Percentiles rank a stretch among this genome's conserved stretches.
Conservation (phyloP, 2,888 invertebrate species). For the Silvanus unidentatus region DNA sequence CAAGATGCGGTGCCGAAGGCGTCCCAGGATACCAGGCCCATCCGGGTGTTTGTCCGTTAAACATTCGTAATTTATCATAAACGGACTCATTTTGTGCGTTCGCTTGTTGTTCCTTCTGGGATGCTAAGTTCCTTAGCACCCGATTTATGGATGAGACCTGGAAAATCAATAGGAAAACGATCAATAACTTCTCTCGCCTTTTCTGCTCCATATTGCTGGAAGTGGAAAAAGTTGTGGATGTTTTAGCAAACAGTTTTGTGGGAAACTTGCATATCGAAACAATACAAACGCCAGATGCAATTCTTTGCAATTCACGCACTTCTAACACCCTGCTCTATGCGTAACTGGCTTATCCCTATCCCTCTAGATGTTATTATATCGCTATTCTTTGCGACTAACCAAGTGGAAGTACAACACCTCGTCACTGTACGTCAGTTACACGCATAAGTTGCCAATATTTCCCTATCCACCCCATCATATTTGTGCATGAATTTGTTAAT, state of each 20-base stretch:
- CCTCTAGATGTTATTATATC: constrained; percentile 41
- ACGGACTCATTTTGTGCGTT: constrained; percentile 80
- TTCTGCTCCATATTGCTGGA: too few species aligned
- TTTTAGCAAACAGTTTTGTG: constrained; percentile 28
- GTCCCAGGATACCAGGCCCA: constrained; percentile 86
- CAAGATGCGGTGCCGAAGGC: constrained; percentile 62
- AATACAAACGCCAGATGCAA: constrained; percentile 45
- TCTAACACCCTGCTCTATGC: constrained; percentile 22
- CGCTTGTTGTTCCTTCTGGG: constrained; percentile 91
- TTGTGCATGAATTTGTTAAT: too few species aligned
- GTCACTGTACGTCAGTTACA: constrained; percentile 41
- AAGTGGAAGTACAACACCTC: constrained; percentile 47
- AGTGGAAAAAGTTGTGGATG: too few species aligned
- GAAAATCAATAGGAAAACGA: constrained; percentile 25
- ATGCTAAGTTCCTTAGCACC: constrained; percentile 90
- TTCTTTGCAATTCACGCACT: constrained; percentile 32
- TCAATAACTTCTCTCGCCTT: too few species aligned
- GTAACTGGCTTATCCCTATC: constrained; percentile 44
- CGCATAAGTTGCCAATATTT: constrained; percentile 22
- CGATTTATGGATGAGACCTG: constrained; percentile 98
- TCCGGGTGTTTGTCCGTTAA: constrained; percentile 83
- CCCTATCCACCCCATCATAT: constrained; percentile 4
- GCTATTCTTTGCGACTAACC: constrained; percentile 46
- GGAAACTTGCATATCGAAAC: constrained; percentile 42
- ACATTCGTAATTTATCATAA: constrained; percentile 91